Conservation (phyloP, 1,140 invertebrate species). For the Eupeodes corollae region DNA sequence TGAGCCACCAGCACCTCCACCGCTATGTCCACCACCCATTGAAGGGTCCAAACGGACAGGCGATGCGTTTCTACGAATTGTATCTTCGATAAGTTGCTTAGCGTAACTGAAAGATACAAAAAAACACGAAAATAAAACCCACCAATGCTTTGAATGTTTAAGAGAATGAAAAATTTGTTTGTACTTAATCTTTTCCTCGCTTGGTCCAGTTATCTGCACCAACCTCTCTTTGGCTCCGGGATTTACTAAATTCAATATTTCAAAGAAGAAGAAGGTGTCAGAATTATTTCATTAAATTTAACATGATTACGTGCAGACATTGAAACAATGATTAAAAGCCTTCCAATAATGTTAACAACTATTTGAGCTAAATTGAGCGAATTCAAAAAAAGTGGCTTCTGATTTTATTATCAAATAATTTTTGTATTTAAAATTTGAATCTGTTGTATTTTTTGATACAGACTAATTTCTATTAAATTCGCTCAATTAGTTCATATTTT, state of each 20-base stretch:
- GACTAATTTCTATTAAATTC: no score
- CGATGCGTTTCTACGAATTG: conserved; percentile 81
- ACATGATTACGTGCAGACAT: not conserved
- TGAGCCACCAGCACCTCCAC: conserved; percentile 38
- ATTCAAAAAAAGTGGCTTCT: no score
- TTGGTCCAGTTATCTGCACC: conserved; percentile 84
- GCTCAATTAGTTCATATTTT: no score
- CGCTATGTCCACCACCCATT: conserved; percentile 36
- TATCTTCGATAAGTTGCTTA: conserved; percentile 83
- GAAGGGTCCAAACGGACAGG: conserved; percentile 60
- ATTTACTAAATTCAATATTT: conserved; percentile 50
- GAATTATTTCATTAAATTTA: not conserved
- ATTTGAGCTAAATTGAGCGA: no score
- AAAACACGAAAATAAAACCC: not conserved
- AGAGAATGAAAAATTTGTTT: conserved; percentile 38
- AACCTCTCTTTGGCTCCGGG: conserved; percentile 83
- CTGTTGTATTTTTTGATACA: not conserved
- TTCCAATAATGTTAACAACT: not conserved
- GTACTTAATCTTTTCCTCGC: conserved; percentile 83
- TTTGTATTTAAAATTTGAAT: not conserved
- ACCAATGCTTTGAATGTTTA: not conserved
- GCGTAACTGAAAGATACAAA: conserved; percentile 53
- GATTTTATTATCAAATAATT: not conserved
- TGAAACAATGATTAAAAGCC: not conserved
- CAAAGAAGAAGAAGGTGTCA: not conserved